Evolutionary conservation across 2,797 vertebrate species (phyloP), one percentile per base, ranked within the genome.

Genomic region (Taeniopygia guttata): DNA sequence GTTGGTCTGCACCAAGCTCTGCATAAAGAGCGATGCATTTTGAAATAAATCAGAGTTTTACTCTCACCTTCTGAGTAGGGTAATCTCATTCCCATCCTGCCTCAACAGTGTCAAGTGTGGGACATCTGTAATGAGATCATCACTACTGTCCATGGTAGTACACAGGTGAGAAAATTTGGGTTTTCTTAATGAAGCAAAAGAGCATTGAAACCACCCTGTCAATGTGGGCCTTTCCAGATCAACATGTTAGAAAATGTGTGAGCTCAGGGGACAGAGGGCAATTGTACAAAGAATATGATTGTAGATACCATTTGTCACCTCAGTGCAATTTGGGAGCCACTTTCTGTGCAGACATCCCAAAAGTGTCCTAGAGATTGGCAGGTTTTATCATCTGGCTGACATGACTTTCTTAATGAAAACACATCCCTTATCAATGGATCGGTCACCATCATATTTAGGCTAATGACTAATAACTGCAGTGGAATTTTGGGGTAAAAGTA

Each of bases 101-200:
- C n/a, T n/a, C n/a, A n/a, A n/a, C n/a, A n/a, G n/a, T n/a, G n/a
- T n/a, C n/a, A n/a, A n/a, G n/a, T n/a, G n/a, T 66, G 25, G 34
- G 54, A 42, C 17, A 74, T 38, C 30, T 56, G 52, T 49, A 56
- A 75, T n/a, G 32, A 49, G 6, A 63, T 17, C 51, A 59, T 51
- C 13, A 1, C 59, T 81, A 27, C 4, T 56, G 25, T 58, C 2
- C 0, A 1, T 29, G 11, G 34, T 5, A 84, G 34, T 5, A 83
- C 21, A 52, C 7, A 68, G 29, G 48, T 54, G 43, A 75, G 34
- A 78, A 84, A 76, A 73, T 43, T 2, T 38, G 38, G 4, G 16
- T 12, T 32, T 75, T 72, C 54, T 67, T 55, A 58, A 38, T 8
- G 9, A 21, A 56, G 52, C 16, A 73, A 51, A 64, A 60, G 42